A percentile compares a stretch with the other conserved stretches of the same genome.
These are phyloP conservation scores for Euwallacea similis DNA, from an alignment of 1,140 invertebrate genomes.

Conservation along the genomic window DNA sequence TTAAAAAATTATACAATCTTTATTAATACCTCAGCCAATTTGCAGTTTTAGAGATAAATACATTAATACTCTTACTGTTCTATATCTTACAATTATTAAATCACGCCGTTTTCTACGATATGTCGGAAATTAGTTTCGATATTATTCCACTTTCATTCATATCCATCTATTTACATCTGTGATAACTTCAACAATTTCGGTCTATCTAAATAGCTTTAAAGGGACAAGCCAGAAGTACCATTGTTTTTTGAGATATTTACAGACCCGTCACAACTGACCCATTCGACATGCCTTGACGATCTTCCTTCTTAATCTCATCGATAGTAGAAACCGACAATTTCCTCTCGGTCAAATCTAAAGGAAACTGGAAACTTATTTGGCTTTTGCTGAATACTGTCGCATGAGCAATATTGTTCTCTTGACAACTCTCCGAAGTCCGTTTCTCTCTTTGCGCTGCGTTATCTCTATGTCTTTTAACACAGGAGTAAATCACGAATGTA, in stretches of 20 bases:
- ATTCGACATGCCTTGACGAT: conserved; percentile 46
- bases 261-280: conserved; percentile 40
- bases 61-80: too few species aligned
- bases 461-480: conserved; percentile 42
- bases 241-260: background rate
- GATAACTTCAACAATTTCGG: too few species aligned
- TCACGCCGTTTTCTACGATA: too few species aligned
- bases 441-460: conserved; percentile 39
- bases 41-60: too few species aligned
- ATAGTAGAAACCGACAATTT: conserved; percentile 52
- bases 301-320: conserved; percentile 51
- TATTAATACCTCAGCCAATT: too few species aligned
- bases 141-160: too few species aligned
- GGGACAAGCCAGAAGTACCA: too few species aligned
- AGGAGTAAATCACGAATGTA: conserved; percentile 50
- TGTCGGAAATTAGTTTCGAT: too few species aligned
- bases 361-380: conserved; percentile 54
- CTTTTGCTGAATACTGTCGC: conserved; percentile 49
- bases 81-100: too few species aligned
- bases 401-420: conserved; percentile 40
- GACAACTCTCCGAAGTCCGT: conserved; percentile 40
- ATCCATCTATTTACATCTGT: too few species aligned
- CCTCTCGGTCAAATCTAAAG: conserved; percentile 51
- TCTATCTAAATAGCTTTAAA: too few species aligned
- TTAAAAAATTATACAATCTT: too few species aligned